These are phyloP conservation scores for Drosophila varians DNA, from an alignment of 1,140 invertebrate genomes.

Conservation along the genomic window DNA sequence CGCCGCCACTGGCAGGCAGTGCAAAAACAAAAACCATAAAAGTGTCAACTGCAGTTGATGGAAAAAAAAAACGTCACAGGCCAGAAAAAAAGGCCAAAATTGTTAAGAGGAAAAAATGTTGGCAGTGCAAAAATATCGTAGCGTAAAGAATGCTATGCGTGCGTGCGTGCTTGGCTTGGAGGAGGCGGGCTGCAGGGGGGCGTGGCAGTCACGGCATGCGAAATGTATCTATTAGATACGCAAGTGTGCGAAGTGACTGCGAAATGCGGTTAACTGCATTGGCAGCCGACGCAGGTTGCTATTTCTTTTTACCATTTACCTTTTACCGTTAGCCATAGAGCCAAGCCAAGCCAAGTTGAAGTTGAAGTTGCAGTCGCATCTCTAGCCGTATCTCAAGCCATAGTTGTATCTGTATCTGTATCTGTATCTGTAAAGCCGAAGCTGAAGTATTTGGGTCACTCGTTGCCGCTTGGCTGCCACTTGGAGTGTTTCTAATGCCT, in stretches of 20 bases:
- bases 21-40: constrained; percentile 26
- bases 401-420: constrained; percentile 12
- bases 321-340: constrained; percentile 61
- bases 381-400: constrained; percentile 14
- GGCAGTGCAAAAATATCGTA: constrained; percentile 1
- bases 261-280: constrained; percentile 66
- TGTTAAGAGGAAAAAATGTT: background rate
- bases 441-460: constrained; percentile 67
- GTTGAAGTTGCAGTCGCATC: constrained; percentile 12
- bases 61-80: background rate
- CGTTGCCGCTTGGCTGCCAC: constrained; percentile 57
- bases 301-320: constrained; percentile 15
- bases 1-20: constrained; percentile 35
- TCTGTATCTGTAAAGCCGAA: constrained; percentile 38
- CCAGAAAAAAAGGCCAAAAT: background rate
- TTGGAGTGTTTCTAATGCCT: constrained; percentile 57
- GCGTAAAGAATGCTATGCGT: constrained; percentile 37
- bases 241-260: constrained; percentile 33
- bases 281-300: constrained; percentile 33
- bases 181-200: constrained; percentile 19
- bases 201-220: constrained; percentile 51
- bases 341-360: constrained; percentile 8
- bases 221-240: constrained; percentile 63
- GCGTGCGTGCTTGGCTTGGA: constrained; percentile 26
- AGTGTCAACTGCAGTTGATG: constrained; percentile 40